Conservation (phyloP, 2,113 vertebrate genomes). For the Tachysurus fulvidraco region DNA sequence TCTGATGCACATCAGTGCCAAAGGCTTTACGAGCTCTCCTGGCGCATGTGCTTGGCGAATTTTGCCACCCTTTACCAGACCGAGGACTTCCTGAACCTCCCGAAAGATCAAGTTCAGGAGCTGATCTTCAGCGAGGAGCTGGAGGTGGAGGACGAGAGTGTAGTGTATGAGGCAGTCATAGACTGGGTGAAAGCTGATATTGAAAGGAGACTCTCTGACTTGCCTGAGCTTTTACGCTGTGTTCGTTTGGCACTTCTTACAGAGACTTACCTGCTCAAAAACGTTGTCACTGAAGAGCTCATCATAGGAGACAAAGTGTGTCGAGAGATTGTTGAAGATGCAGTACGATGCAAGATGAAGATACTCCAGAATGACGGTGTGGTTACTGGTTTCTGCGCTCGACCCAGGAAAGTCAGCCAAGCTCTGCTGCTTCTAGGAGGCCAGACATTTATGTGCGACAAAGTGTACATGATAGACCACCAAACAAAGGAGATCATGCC, state of each 20-base stretch:
- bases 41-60: conserved; percentile 80
- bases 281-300: conserved; percentile 75
- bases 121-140: conserved; percentile 82
- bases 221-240: conserved; percentile 76
- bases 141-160: conserved; percentile 81
- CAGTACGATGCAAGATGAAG: conserved; percentile 79
- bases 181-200: conserved; percentile 81
- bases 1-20: conserved; percentile 81
- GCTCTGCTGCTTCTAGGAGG: conserved; percentile 80
- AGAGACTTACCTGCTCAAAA: conserved; percentile 76
- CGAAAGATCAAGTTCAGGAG: conserved; percentile 78
- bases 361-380: conserved; percentile 83
- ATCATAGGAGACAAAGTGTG: conserved; percentile 79
- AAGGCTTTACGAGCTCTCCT: conserved; percentile 78
- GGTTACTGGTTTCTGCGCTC: conserved; percentile 80
- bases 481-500: conserved; percentile 82
- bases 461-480: conserved; percentile 82
- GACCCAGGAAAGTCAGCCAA: conserved; percentile 81
- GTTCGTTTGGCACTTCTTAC: conserved; percentile 79
- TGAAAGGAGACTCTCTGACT: conserved; percentile 66
- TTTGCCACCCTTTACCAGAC: conserved; percentile 76
- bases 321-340: conserved; percentile 80
- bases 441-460: conserved; percentile 84
- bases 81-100: conserved; percentile 79
- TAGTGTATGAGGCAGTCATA: conserved; percentile 81